Conservation (phyloP, 2,113 vertebrate species). For the Peromyscus leucopus region DNA sequence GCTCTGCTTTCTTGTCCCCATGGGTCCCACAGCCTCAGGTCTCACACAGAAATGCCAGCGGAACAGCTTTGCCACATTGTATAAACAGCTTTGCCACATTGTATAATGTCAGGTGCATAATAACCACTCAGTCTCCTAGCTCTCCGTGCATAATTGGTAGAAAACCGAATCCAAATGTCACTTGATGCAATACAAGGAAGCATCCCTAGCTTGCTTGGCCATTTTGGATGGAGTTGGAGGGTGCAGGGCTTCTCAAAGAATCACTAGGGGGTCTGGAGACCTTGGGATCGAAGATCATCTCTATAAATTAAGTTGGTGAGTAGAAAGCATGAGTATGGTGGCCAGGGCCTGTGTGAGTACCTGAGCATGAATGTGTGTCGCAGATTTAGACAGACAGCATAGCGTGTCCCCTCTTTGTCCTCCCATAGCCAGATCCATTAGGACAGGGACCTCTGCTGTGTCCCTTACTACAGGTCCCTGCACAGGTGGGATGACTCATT, state of each 20-base stretch:
- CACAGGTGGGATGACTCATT: neutral
- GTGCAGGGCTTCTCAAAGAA: neutral
- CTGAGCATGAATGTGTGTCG: neutral
- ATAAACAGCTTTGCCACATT: neutral
- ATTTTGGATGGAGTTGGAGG: neutral
- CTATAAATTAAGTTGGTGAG: neutral
- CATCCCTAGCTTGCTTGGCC: neutral
- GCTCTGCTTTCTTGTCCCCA: neutral
- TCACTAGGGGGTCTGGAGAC: neutral
- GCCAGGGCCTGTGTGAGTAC: neutral
- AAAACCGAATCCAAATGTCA: constrained; percentile 73
- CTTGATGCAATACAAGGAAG: constrained; percentile 50
- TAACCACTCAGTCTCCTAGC: neutral
- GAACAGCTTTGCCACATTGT: neutral
- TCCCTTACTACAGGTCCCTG: neutral
- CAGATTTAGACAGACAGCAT: neutral
- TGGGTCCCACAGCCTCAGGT: no score
- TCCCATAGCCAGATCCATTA: neutral
- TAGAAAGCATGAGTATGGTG: neutral
- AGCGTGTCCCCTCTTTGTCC: neutral
- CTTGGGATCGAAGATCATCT: neutral
- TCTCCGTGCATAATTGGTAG: neutral
- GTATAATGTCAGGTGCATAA: constrained; percentile 30
- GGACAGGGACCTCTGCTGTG: neutral
- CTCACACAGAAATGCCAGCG: neutral